Conservation (phyloP, 2,888 invertebrate species). For the Ectemnius lituratus region DNA sequence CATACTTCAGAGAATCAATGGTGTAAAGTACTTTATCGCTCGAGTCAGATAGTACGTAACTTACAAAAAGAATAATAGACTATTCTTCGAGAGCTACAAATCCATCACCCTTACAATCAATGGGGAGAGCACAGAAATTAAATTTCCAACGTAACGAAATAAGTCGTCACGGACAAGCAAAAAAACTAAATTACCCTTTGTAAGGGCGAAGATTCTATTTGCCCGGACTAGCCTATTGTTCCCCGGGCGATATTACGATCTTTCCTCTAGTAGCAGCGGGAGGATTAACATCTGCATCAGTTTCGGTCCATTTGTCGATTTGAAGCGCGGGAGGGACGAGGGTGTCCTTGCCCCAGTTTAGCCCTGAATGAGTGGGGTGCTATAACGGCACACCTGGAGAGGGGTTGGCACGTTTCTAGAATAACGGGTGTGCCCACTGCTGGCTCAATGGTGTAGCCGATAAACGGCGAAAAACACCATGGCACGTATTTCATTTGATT, state of each 20-base stretch:
- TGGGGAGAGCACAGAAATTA: slow-evolving; percentile 14
- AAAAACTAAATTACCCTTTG: slow-evolving; percentile 12
- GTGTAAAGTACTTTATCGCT: no score
- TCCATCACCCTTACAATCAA: neutral
- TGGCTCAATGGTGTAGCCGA: no score
- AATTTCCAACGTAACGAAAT: slow-evolving; percentile 19
- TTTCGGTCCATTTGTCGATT: slow-evolving; percentile 56
- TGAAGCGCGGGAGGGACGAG: slow-evolving; percentile 36
- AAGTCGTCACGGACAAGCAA: neutral
- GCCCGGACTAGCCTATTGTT: slow-evolving; percentile 25
- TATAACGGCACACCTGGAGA: slow-evolving; percentile 40
- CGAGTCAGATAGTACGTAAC: neutral
- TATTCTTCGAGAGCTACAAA: neutral
- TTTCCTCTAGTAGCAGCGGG: slow-evolving; percentile 18
- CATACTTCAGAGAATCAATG: no score
- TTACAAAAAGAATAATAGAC: no score
- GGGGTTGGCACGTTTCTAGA: slow-evolving; percentile 43
- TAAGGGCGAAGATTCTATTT: slow-evolving; percentile 23
- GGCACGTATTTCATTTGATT: no score
- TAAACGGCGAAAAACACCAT: no score
- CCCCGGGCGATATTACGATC: slow-evolving; percentile 17
- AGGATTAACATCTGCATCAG: slow-evolving; percentile 55
- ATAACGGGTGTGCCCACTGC: neutral
- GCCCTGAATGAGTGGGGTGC: slow-evolving; percentile 32
- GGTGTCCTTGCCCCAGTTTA: slow-evolving; percentile 72